These are phyloP conservation scores for Drosophila hamatofila DNA, from an alignment of 2,888 invertebrate genomes.

Conservation along the genomic window DNA sequence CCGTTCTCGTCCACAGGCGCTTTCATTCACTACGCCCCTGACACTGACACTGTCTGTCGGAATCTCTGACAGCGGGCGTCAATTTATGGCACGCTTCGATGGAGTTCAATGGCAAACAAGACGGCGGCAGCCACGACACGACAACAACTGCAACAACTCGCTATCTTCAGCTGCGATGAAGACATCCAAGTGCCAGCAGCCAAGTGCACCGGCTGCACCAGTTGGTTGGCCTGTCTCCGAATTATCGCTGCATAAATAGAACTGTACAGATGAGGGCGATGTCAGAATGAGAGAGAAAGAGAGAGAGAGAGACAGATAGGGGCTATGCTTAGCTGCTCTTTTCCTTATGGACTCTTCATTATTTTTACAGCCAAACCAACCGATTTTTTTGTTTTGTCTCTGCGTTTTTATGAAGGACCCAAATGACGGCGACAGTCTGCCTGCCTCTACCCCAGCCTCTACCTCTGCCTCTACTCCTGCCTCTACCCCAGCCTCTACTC, in stretches of 20 bases:
- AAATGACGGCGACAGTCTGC: slow-evolving; percentile 35
- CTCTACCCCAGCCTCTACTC: neutral
- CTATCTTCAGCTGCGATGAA: slow-evolving; percentile 51
- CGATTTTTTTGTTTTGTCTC: slow-evolving; percentile 2
- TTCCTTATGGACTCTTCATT: slow-evolving; percentile 39
- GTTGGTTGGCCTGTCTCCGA: slow-evolving; percentile 58
- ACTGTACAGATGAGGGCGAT: slow-evolving; percentile 37
- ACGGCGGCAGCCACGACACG: slow-evolving; percentile 7
- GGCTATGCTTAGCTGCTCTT: neutral
- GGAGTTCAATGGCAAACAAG: slow-evolving; percentile 72
- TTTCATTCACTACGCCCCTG: slow-evolving; percentile 11
- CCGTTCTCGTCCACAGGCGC: neutral
- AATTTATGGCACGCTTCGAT: slow-evolving; percentile 81
- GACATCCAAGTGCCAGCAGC: slow-evolving; percentile 59
- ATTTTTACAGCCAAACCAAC: slow-evolving; percentile 47
- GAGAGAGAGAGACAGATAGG: neutral
- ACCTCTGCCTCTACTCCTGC: too few relatives aligned
- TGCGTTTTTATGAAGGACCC: slow-evolving; percentile 36
- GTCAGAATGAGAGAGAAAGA: neutral
- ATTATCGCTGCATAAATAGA: slow-evolving; percentile 74
- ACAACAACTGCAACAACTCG: neutral
- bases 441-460: neutral
- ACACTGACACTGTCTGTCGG: slow-evolving; percentile 41
- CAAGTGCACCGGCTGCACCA: slow-evolving; percentile 33
- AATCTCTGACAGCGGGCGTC: slow-evolving; percentile 64